Percentiles rank a stretch among this genome's conserved stretches.
phyloP scores from a whole-genome alignment of 2,113 vertebrate species.

The Hypanus sabinus region DNA sequence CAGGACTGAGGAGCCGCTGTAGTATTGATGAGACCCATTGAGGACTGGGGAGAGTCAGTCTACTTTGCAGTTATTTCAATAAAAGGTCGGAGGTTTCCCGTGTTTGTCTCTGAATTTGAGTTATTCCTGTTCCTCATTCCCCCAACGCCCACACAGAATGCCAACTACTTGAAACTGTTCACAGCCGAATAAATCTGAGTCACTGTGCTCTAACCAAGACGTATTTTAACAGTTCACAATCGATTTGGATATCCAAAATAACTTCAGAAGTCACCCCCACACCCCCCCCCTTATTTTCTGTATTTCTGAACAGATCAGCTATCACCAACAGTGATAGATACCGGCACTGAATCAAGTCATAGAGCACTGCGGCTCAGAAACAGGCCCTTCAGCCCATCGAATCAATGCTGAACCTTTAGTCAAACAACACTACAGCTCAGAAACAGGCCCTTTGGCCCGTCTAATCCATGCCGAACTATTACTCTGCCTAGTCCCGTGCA shows the following conservation, averaged over 20 bases:
- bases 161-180: neutral
- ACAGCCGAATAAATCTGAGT: neutral
- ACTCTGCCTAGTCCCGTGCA: too few relatives aligned
- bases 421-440: too few relatives aligned
- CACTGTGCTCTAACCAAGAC: neutral
- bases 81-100: constrained; percentile 3
- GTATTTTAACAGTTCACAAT: too few relatives aligned
- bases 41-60: neutral
- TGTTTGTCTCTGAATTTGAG: neutral
- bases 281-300: too few relatives aligned
- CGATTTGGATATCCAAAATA: neutral
- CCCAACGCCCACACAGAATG: neutral
- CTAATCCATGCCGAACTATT: too few relatives aligned
- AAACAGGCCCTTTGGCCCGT: too few relatives aligned
- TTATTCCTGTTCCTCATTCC: neutral
- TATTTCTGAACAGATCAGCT: neutral
- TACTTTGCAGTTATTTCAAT: constrained; percentile 1
- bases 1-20: neutral
- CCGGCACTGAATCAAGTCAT: too few relatives aligned
- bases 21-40: neutral
- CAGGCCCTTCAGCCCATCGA: too few relatives aligned
- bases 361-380: too few relatives aligned
- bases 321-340: too few relatives aligned
- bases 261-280: neutral
- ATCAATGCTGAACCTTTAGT: too few relatives aligned